Percentiles rank a stretch among this genome's conserved stretches.
Evolutionary conservation across 2,113 vertebrate genomes (phyloP).

Genomic region (Myrmecobius fasciatus): DNA sequence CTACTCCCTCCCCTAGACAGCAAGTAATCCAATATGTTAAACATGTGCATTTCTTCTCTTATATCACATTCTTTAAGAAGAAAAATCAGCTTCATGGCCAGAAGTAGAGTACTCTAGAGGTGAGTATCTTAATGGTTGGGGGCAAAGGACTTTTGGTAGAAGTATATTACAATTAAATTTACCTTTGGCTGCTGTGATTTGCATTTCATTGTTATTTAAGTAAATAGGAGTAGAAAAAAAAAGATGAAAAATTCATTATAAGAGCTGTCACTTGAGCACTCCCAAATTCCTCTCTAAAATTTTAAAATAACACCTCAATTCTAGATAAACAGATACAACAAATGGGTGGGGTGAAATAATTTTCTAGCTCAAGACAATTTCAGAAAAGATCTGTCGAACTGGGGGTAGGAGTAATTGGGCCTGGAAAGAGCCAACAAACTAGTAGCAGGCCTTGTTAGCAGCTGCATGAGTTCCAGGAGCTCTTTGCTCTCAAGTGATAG

Average conservation of each 20-base stretch:
- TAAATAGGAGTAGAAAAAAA: background rate
- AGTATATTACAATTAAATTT: conserved; percentile 21
- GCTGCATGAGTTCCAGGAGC: background rate
- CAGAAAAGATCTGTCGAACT: background rate
- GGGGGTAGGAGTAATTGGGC: background rate
- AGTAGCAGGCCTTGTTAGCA: background rate
- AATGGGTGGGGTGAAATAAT: background rate
- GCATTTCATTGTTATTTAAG: conserved; percentile 25
- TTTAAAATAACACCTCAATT: background rate
- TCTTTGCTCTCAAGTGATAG: background rate
- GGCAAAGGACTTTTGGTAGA: background rate
- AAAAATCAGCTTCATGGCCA: conserved; percentile 28
- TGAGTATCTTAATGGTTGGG: background rate
- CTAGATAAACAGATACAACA: background rate
- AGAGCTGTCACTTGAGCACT: background rate
- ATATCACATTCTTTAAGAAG: background rate
- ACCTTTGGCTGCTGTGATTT: conserved; percentile 24
- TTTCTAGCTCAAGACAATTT: background rate
- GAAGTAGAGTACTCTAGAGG: background rate
- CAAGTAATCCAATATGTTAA: no score
- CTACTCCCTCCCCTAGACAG: no score
- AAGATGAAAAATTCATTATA: background rate
- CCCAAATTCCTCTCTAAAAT: background rate
- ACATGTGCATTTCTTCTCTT: no score
- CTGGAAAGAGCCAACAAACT: background rate